phyloP scores from a whole-genome alignment of 2,113 vertebrate species.

The Pluvianellus socialis region DNA sequence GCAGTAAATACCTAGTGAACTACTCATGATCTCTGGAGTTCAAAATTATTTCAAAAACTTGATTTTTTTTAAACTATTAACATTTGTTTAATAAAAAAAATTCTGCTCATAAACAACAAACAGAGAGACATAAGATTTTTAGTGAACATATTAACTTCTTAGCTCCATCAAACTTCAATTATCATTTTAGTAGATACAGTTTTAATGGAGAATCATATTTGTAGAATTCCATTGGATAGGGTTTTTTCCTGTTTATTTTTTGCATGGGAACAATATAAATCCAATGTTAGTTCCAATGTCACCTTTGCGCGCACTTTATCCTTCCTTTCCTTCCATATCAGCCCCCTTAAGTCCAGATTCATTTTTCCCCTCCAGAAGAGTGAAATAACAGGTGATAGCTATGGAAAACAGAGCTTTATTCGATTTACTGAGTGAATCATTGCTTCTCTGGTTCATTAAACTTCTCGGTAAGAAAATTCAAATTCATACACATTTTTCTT shows the following conservation, averaged over 20 bases:
- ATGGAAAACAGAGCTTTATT: not conserved
- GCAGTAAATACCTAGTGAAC: not conserved
- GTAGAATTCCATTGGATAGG: not conserved
- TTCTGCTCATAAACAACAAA: not conserved
- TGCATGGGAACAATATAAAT: not conserved
- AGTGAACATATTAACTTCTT: not conserved
- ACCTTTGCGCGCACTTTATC: not conserved
- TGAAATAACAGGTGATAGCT: not conserved
- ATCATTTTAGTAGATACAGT: not conserved
- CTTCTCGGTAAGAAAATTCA: not conserved
- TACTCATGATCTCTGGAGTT: not conserved
- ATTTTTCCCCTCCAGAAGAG: not conserved
- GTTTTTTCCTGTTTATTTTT: not conserved
- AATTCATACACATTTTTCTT: constrained; percentile 6
- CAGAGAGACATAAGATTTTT: not conserved
- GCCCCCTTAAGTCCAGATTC: not conserved
- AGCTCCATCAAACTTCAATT: not conserved
- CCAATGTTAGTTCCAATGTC: not conserved
- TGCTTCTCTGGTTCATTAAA: not conserved
- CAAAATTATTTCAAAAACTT: not conserved
- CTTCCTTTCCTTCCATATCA: not conserved
- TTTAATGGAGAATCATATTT: not conserved
- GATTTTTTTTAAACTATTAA: not conserved
- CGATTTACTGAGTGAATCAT: not conserved
- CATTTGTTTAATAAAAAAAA: not conserved